These are phyloP conservation scores for Halictus ligatus DNA, from an alignment of 2,888 invertebrate species.

Conservation along the genomic window DNA sequence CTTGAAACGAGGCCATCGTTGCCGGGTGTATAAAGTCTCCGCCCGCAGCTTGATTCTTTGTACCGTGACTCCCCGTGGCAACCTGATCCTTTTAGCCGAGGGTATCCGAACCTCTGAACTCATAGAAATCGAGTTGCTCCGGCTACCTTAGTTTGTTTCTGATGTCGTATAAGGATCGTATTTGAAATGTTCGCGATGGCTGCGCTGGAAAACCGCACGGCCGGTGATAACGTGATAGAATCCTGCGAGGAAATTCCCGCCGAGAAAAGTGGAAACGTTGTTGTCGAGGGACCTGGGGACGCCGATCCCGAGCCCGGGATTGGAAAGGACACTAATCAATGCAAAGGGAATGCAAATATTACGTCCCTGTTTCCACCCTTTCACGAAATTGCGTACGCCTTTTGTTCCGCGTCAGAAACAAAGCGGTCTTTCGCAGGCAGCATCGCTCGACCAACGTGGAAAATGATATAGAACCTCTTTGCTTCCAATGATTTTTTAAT, in stretches of 20 bases:
- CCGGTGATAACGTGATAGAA: conserved; percentile 7
- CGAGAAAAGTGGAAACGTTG: neutral
- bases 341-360: neutral
- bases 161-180: neutral
- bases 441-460: no score
- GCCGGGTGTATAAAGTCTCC: conserved; percentile 10
- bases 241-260: neutral
- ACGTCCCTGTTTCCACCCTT: no score
- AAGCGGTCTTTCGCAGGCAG: no score
- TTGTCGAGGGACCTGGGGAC: neutral
- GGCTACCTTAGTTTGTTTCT: conserved; percentile 2
- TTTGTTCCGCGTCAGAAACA: no score
- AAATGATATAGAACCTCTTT: neutral
- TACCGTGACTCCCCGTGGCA: neutral
- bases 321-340: neutral
- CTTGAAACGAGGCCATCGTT: conserved; percentile 39
- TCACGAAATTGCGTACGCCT: no score
- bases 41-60: conserved; percentile 14
- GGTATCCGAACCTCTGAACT: conserved; percentile 36
- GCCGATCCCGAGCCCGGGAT: neutral
- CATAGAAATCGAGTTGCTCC: conserved; percentile 45
- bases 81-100: conserved; percentile 17
- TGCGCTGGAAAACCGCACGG: neutral
- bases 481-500: neutral
- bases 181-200: neutral